phyloP scores from a whole-genome alignment of 2,888 invertebrate genomes.

The Petrolisthes manimaculis region DNA sequence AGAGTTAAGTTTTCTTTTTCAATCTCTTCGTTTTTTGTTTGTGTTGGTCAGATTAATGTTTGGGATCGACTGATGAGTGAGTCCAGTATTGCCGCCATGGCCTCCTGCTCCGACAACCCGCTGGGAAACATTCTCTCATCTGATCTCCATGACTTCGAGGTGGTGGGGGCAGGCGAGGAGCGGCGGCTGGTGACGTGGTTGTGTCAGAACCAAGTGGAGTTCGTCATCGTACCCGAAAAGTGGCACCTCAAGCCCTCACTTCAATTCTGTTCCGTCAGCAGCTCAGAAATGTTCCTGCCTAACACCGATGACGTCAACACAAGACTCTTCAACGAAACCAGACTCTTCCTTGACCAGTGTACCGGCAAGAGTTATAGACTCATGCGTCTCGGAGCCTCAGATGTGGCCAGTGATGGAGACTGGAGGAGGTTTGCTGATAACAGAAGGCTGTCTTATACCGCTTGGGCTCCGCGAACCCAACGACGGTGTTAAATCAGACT shows the following conservation, averaged over 20 bases:
- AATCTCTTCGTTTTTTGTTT: not conserved
- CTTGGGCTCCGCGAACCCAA: constrained; percentile 48
- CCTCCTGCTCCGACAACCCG: constrained; percentile 22
- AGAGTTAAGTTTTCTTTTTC: not conserved
- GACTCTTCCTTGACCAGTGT: constrained; percentile 38
- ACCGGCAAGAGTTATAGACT: constrained; percentile 43
- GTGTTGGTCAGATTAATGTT: constrained; percentile 41
- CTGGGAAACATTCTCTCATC: constrained; percentile 42
- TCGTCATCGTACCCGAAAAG: constrained; percentile 42
- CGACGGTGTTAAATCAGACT: constrained; percentile 42
- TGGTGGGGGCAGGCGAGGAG: constrained; percentile 27
- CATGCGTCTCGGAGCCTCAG: constrained; percentile 39
- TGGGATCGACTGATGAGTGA: constrained; percentile 39
- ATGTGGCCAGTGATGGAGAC: constrained; percentile 23
- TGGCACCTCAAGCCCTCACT: constrained; percentile 19
- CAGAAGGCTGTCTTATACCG: constrained; percentile 18
- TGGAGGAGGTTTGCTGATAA: constrained; percentile 24
- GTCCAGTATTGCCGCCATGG: constrained; percentile 19
- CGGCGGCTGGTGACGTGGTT: constrained; percentile 1
- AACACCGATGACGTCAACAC: constrained; percentile 32
- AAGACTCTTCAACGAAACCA: constrained; percentile 31
- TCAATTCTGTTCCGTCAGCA: constrained; percentile 30
- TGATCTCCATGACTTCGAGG: constrained; percentile 24
- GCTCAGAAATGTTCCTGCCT: constrained; percentile 38
- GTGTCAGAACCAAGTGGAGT: constrained; percentile 8